These are phyloP conservation scores for Epinotia ramella DNA, from an alignment of 2,888 invertebrate species.

Conservation along the genomic window DNA sequence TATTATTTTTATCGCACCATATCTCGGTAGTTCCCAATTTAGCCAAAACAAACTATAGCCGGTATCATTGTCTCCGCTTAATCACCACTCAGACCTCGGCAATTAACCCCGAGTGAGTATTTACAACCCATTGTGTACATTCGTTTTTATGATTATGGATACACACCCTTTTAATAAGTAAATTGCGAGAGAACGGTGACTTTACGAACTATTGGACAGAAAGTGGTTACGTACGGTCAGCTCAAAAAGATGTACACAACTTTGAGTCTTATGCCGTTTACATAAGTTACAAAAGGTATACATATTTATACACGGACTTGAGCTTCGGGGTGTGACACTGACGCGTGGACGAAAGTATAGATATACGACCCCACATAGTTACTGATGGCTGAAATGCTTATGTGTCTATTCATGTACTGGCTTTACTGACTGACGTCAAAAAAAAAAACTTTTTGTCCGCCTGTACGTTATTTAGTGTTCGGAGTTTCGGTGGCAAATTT, in stretches of 20 bases:
- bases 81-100: too few relatives aligned
- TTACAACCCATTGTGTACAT: conserved; percentile 15
- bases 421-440: too few relatives aligned
- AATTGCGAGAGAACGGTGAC: conserved; percentile 31
- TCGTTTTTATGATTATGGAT: neutral
- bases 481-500: too few relatives aligned
- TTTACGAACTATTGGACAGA: conserved; percentile 22
- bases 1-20: neutral
- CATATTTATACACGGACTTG: neutral
- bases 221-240: conserved; percentile 2
- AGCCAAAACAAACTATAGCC: neutral
- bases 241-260: neutral
- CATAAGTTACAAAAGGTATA: neutral
- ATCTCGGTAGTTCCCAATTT: neutral
- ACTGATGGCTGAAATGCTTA: neutral
- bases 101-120: conserved; percentile 32
- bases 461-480: too few relatives aligned
- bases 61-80: conserved; percentile 23
- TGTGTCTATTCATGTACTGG: neutral
- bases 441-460: too few relatives aligned
- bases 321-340: conserved; percentile 21
- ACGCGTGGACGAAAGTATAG: neutral
- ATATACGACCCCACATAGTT: too few relatives aligned
- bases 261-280: neutral
- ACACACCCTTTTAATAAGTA: conserved; percentile 34